These are phyloP conservation scores for Zosterops borbonicus DNA, from an alignment of 2,113 vertebrate genomes.

Conservation along the genomic window DNA sequence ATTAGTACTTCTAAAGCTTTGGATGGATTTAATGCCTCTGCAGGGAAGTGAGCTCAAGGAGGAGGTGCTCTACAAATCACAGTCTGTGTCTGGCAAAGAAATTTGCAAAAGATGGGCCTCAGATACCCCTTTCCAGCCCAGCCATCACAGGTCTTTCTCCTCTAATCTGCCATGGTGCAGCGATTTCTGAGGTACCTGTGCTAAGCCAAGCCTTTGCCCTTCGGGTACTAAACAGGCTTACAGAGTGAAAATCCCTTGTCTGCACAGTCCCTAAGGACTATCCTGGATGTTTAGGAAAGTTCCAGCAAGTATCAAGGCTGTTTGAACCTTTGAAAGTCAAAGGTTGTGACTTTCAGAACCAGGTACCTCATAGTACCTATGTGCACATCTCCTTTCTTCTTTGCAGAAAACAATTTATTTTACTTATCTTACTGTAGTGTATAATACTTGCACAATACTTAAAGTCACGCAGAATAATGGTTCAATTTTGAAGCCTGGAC, in stretches of 20 bases:
- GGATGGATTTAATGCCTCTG: not conserved
- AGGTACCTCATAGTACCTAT: accelerated
- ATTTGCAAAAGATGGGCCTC: not conserved
- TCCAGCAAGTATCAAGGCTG: not conserved
- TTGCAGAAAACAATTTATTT: not conserved
- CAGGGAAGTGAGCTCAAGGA: not conserved
- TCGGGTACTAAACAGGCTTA: not conserved
- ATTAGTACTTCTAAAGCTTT: not conserved
- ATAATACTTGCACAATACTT: not conserved
- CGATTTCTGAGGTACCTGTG: not conserved
- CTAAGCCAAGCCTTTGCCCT: not conserved
- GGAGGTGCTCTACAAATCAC: not conserved
- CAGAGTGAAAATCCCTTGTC: not conserved
- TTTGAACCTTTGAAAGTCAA: no score
- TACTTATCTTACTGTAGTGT: not conserved
- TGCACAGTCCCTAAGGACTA: not conserved
- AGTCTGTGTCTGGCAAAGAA: not conserved
- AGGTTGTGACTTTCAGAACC: not conserved
- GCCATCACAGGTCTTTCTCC: accelerated
- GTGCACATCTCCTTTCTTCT: not conserved
- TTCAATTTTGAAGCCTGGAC: not conserved
- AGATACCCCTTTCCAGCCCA: not conserved
- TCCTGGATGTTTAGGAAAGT: not conserved
- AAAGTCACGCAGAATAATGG: not conserved
- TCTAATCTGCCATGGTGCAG: not conserved